phyloP scores from a whole-genome alignment of 2,797 vertebrate species.

The Urophycis tenuis region DNA sequence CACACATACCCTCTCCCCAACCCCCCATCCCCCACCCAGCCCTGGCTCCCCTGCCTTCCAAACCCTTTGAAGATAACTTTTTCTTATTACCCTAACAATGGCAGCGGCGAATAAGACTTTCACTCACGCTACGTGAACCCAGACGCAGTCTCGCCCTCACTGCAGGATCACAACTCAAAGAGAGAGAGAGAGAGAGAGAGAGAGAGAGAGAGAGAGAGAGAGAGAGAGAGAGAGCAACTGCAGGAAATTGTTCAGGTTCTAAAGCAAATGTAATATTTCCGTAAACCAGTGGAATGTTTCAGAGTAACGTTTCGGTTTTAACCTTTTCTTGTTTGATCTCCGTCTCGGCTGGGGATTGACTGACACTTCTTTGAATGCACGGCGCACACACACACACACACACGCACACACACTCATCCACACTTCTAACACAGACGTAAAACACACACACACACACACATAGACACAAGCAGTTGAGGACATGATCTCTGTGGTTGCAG shows the following conservation, averaged over 20 bases:
- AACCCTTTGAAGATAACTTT: constrained; percentile 79
- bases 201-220: constrained; percentile 45
- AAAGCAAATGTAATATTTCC: background rate
- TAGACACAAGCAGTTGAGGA: background rate
- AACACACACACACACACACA: background rate
- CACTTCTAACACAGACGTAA: background rate
- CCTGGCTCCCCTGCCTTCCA: constrained; percentile 44
- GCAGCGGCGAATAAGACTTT: constrained; percentile 68
- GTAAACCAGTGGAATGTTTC: constrained; percentile 35
- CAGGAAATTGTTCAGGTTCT: background rate
- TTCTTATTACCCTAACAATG: constrained; percentile 77
- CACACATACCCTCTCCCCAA: constrained; percentile 27
- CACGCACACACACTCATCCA: background rate
- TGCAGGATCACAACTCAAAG: background rate
- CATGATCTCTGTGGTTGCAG: background rate
- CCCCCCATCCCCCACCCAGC: background rate
- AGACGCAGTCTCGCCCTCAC: constrained; percentile 4
- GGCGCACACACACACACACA: background rate
- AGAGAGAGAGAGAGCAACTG: background rate
- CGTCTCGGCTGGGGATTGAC: background rate
- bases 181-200: constrained; percentile 30
- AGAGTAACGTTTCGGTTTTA: constrained; percentile 34
- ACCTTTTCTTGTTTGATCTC: constrained; percentile 10
- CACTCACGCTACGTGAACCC: constrained; percentile 58
- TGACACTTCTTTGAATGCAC: background rate